Conservation (phyloP, 1,140 invertebrate genomes). For the Drosophila triauraria region DNA sequence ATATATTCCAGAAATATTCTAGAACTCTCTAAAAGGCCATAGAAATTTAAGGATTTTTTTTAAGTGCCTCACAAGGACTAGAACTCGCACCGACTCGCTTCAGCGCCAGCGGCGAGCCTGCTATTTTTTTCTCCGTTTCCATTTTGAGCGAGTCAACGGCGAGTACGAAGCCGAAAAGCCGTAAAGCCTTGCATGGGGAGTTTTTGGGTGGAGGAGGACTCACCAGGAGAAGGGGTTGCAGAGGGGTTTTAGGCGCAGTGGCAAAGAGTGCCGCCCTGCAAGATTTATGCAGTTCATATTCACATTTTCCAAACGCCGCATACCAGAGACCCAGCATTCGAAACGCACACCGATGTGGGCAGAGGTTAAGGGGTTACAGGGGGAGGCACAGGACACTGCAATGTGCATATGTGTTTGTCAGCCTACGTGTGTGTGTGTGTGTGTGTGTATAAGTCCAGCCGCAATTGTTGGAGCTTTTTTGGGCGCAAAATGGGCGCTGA, state of each 20-base stretch:
- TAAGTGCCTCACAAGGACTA: conserved; percentile 47
- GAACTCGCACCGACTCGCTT: conserved; percentile 51
- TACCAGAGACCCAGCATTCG: conserved; percentile 77
- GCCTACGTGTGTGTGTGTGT: conserved; percentile 20
- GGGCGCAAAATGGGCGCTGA: conserved; percentile 67
- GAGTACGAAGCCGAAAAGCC: conserved; percentile 78
- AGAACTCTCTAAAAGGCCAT: too few species aligned
- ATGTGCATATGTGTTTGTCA: conserved; percentile 46
- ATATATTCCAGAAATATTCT: background rate
- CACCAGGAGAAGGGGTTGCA: background rate
- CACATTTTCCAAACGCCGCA: conserved; percentile 84
- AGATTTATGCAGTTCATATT: conserved; percentile 85
- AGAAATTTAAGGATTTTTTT: background rate
- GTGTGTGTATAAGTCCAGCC: conserved; percentile 56
- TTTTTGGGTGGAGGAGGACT: background rate
- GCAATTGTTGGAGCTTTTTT: conserved; percentile 79
- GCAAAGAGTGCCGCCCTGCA: conserved; percentile 81
- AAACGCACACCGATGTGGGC: conserved; percentile 40
- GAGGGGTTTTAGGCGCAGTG: conserved; percentile 54
- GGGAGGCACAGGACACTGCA: conserved; percentile 43
- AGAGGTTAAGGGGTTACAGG: background rate
- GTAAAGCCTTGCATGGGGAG: conserved; percentile 63
- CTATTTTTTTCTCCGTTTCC: conserved; percentile 45
- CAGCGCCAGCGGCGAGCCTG: conserved; percentile 54
- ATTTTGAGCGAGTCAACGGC: conserved; percentile 53